Evolutionary conservation across 1,140 invertebrate genomes (phyloP).

Genomic region (Tetranychus cinnabarinus): DNA sequence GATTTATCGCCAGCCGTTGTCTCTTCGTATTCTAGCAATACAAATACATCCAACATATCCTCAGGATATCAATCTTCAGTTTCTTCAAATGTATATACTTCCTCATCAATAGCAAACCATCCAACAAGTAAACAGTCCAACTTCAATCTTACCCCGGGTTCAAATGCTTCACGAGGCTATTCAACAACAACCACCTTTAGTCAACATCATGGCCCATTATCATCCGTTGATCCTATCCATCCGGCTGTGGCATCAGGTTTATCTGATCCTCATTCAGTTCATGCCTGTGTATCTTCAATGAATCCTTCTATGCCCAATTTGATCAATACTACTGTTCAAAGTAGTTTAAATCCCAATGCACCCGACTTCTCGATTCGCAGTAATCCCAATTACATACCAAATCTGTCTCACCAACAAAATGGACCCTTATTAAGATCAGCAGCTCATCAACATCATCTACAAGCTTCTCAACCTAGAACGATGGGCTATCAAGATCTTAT

Average conservation of each 20-base stretch:
- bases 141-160: neutral
- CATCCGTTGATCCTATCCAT: neutral
- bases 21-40: neutral
- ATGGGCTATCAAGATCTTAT: neutral
- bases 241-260: neutral
- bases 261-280: neutral
- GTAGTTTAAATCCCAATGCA: constrained; percentile 43
- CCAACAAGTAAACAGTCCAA: neutral
- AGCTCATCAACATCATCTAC: neutral
- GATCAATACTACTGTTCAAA: neutral
- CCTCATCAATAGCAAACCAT: neutral
- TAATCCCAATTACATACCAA: neutral
- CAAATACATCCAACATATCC: neutral
- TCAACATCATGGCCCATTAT: neutral
- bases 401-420: neutral
- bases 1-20: too few species aligned
- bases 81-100: neutral
- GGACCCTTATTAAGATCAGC: too few species aligned
- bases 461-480: neutral
- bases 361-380: constrained; percentile 37
- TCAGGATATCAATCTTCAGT: neutral
- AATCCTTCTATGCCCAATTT: neutral
- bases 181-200: neutral
- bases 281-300: too few species aligned
- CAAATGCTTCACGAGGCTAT: neutral